Conservation (phyloP, 1,140 invertebrate genomes). For the Cydia pomonella region DNA sequence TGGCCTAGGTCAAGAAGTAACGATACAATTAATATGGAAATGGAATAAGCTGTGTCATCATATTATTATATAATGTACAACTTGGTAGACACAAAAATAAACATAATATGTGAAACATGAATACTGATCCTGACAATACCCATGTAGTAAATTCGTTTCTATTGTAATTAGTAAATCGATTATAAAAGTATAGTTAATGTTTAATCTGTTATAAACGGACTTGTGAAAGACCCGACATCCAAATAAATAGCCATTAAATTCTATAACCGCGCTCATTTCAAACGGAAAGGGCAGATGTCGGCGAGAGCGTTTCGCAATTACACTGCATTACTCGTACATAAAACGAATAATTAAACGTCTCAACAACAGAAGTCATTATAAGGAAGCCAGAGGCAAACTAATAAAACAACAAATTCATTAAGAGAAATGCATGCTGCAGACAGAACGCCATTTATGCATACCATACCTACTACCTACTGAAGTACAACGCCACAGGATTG, state of each 20-base stretch:
- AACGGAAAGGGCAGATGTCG: neutral
- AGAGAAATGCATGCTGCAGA: conserved; percentile 11
- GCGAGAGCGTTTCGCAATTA: neutral
- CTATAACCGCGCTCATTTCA: neutral
- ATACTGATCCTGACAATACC: no score
- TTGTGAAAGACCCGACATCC: neutral
- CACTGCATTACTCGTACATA: neutral
- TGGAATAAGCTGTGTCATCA: no score
- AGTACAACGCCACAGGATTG: no score
- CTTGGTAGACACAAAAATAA: no score
- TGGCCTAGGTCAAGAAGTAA: no score
- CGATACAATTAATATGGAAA: no score
- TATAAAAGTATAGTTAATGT: neutral
- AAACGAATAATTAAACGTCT: conserved; percentile 9
- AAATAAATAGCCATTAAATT: neutral
- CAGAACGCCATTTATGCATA: no score
- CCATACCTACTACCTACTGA: no score
- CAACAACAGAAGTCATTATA: conserved; percentile 16
- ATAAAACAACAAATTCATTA: conserved; percentile 16
- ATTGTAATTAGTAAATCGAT: neutral
- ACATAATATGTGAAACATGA: no score
- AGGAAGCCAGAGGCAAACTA: neutral
- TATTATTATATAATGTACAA: no score
- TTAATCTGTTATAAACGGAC: neutral
- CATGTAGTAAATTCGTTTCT: neutral